phyloP scores from a whole-genome alignment of 2,113 vertebrate genomes.

The Pangasianodon gigas region DNA sequence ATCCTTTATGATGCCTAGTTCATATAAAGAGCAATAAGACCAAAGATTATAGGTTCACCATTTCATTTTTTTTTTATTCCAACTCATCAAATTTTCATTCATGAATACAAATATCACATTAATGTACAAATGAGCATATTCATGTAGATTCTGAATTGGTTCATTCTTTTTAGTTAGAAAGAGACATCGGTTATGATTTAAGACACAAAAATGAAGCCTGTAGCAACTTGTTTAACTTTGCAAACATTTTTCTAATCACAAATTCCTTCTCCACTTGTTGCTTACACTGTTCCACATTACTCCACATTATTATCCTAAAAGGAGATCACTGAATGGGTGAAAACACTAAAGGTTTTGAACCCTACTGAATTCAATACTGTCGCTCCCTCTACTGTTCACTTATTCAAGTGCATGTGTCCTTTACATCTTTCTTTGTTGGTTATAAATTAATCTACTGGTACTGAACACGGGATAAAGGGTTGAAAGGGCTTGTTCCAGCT shows the following conservation, averaged over 20 bases:
- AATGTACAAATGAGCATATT: neutral
- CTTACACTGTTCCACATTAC: neutral
- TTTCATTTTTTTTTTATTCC: constrained; percentile 14
- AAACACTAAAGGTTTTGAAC: neutral
- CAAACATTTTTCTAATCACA: neutral
- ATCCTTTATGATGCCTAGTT: neutral
- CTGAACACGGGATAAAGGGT: neutral
- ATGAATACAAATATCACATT: neutral
- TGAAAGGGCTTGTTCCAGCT: neutral
- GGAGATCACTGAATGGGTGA: neutral
- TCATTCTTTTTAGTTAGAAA: neutral
- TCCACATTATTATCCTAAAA: neutral
- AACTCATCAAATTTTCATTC: constrained; percentile 2
- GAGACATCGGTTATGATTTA: neutral
- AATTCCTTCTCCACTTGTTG: neutral
- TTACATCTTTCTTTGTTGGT: neutral
- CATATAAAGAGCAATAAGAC: neutral
- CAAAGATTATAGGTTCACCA: neutral
- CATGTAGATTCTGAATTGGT: neutral
- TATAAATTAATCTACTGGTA: neutral
- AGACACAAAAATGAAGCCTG: neutral
- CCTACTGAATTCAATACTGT: neutral
- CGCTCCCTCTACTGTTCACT: constrained; percentile 17
- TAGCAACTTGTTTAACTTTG: neutral
- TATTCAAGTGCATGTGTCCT: neutral